Conservation (phyloP, 2,888 invertebrate species). For the Calameuta idolon region DNA sequence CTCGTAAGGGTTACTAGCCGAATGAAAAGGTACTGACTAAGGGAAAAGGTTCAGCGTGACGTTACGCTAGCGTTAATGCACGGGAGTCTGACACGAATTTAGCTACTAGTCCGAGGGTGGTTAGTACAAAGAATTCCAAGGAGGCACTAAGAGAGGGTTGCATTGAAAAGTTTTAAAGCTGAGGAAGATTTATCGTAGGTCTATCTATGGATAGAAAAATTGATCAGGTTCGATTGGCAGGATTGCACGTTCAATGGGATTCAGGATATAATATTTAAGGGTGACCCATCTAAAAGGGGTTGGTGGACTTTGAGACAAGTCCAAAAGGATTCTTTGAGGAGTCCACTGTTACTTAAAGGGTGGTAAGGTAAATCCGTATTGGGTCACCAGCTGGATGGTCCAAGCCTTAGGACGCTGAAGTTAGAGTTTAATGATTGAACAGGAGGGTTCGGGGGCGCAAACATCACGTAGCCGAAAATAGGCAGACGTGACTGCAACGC, state of each 20-base stretch:
- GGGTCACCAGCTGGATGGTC: not conserved
- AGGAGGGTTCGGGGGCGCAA: conserved; percentile 46
- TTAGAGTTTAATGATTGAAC: conserved; percentile 55
- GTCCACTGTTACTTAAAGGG: conserved; percentile 12
- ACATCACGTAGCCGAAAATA: conserved; percentile 62
- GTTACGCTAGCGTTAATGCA: not conserved
- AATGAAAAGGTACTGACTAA: not conserved
- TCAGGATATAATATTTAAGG: conserved; percentile 13
- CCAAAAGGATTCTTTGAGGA: conserved; percentile 1
- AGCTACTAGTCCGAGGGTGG: not conserved
- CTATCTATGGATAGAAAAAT: not conserved
- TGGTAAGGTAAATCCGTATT: conserved; percentile 3
- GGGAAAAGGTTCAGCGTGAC: not conserved
- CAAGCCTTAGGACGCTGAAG: conserved; percentile 4
- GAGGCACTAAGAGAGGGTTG: not conserved
- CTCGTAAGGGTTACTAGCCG: not conserved
- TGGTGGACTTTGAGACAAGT: conserved; percentile 8
- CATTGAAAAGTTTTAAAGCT: not conserved
- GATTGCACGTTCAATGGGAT: not conserved
- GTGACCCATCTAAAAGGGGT: conserved; percentile 12
- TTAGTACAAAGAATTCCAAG: not conserved
- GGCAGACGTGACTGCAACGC: conserved; percentile 60
- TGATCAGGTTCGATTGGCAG: not conserved
- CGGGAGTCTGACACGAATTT: not conserved
- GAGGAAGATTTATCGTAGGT: not conserved